phyloP scores from a whole-genome alignment of 2,888 invertebrate species.

The Boloria selene region DNA sequence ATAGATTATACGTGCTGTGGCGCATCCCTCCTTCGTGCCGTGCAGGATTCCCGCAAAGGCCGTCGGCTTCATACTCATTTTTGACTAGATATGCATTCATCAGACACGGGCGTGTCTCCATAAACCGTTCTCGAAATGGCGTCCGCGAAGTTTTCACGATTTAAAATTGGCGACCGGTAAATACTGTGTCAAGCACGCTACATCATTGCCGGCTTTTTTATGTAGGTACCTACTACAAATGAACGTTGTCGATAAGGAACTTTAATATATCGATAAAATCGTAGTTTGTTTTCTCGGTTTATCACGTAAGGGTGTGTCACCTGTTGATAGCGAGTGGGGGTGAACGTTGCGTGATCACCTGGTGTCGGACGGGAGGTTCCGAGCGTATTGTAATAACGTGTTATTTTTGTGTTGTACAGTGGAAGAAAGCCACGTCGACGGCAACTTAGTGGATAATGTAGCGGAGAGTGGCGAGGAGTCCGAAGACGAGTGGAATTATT shows the following conservation, averaged over 20 bases:
- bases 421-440: constrained; percentile 76
- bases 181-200: constrained; percentile 58
- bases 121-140: constrained; percentile 72
- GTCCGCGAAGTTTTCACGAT: constrained; percentile 69
- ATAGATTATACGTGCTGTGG: constrained; percentile 74
- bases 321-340: constrained; percentile 60
- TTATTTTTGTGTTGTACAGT: constrained; percentile 64
- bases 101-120: constrained; percentile 70
- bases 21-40: constrained; percentile 69
- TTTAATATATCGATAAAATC: constrained; percentile 5
- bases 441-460: constrained; percentile 86
- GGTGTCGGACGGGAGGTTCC: constrained; percentile 51
- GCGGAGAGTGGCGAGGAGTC: constrained; percentile 89
- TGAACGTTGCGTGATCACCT: constrained; percentile 35
- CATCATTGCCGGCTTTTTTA: constrained; percentile 18
- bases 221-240: too few species aligned
- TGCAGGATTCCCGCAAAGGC: constrained; percentile 65
- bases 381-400: constrained; percentile 38
- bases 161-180: constrained; percentile 79
- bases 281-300: constrained; percentile 25
- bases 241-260: background rate
- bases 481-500: constrained; percentile 95
- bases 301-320: constrained; percentile 71
- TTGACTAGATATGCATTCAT: constrained; percentile 41
- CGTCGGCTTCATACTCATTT: constrained; percentile 45